Evolutionary conservation across 2,888 invertebrate species (phyloP), one percentile per base, ranked within the genome.

Genomic region (Operophtera brumata): DNA sequence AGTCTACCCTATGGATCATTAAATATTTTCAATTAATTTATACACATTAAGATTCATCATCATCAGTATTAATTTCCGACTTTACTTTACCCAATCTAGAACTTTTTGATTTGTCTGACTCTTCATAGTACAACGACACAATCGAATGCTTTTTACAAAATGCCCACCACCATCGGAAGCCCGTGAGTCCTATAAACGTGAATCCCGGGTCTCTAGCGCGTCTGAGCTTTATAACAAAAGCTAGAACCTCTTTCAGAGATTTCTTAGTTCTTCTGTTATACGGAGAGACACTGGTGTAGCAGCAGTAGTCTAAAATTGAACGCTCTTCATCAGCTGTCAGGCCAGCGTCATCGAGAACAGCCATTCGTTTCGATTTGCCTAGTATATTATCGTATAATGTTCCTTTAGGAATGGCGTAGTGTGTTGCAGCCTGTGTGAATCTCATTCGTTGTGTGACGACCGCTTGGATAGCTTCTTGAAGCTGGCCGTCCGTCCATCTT

Each of bases 121-220:
- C 75, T 53, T 84, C 80, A 34, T 82, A 86, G 62, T 79, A 82
- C 1, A 85, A 53, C 0, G 94, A 94, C 1, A 94, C 94, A 59
- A 95, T 93, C 51, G 93, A 93, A 82, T 95, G 93, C 72, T 94
- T 94, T 81, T 94, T 94, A 83, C 94, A 94, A 71, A 95, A 95
- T 0, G 94, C 94, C 95, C 95, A 95, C 95, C 95, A 95, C 95
- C 95, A 95, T 10, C 94, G 84, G 70, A 93, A 95, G 0, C 94
- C 94, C 14, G 93, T 92, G n/a, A 94, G 85, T n/a, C 94, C 93
- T 51, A 92, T 91, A 70, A 94, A 94, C 59, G 91, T 81, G 73
- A 94, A 94, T 59, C 87, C 90, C 2, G 94, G 93, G 55, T 94
- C 93, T 58, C 93, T 86, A 34, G 47, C 65, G 36, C 71, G 86